These are phyloP conservation scores for Scaptodrosophila latifasciaeformis DNA, from an alignment of 2,888 invertebrate genomes.

Conservation along the genomic window DNA sequence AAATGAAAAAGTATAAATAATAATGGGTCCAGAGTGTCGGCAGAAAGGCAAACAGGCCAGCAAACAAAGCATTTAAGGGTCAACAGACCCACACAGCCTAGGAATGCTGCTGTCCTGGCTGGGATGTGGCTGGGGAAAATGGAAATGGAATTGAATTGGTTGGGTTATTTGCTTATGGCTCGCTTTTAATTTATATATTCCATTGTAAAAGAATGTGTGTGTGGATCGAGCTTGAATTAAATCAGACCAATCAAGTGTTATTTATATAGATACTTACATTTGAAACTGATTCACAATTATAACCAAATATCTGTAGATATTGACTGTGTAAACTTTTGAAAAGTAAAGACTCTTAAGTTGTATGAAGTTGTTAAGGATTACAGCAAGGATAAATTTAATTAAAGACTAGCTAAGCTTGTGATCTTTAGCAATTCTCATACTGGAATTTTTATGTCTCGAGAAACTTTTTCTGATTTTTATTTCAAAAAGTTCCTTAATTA, in stretches of 20 bases:
- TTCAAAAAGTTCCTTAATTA: no score
- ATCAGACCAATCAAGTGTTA: conserved; percentile 66
- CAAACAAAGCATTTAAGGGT: neutral
- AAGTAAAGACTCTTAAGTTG: no score
- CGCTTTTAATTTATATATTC: conserved; percentile 63
- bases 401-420: no score
- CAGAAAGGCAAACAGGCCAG: conserved; percentile 19
- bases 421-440: no score
- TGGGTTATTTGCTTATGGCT: conserved; percentile 1
- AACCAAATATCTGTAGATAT: neutral
- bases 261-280: conserved; percentile 63
- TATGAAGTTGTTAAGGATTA: no score
- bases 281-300: conserved; percentile 42
- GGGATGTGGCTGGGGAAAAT: no score
- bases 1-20: conserved; percentile 36
- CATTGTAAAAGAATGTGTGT: conserved; percentile 46
- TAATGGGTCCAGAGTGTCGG: conserved; percentile 23
- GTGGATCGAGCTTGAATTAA: conserved; percentile 38
- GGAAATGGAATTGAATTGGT: no score
- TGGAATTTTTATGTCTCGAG: no score
- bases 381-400: no score
- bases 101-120: no score
- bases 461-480: no score
- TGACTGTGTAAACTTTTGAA: no score
- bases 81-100: neutral